phyloP scores from a whole-genome alignment of 1,140 invertebrate species.

The Kradibia gibbosae region DNA sequence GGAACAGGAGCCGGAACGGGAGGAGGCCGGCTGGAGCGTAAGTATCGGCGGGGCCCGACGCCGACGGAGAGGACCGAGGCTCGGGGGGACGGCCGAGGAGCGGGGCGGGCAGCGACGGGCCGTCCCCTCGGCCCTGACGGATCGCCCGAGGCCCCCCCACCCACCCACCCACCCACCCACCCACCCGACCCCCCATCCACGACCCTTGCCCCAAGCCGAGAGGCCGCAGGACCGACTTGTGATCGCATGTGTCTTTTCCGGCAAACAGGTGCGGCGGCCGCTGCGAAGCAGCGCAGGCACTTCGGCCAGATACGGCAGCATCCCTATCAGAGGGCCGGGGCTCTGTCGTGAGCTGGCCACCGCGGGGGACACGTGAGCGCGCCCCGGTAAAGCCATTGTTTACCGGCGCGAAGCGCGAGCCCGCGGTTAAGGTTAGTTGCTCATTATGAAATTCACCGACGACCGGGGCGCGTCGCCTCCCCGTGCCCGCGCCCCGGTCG shows the following conservation, averaged over 20 bases:
- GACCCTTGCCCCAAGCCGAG: background rate
- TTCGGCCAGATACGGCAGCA: conserved; percentile 90
- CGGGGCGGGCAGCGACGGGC: no score
- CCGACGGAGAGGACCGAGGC: no score
- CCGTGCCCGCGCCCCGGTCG: background rate
- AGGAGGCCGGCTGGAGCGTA: no score
- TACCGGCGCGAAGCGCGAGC: conserved; percentile 38
- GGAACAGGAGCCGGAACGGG: background rate
- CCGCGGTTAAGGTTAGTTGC: conserved; percentile 70
- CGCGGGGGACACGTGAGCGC: conserved; percentile 60
- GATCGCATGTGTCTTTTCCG: conserved; percentile 51
- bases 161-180: background rate
- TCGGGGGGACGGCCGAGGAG: no score
- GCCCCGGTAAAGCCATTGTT: conserved; percentile 52
- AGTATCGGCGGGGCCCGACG: no score
- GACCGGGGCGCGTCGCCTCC: background rate
- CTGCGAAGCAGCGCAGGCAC: conserved; percentile 83
- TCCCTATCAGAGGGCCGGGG: conserved; percentile 93
- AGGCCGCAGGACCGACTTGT: no score
- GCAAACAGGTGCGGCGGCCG: conserved; percentile 80
- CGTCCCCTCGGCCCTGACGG: no score
- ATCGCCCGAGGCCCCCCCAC: no score
- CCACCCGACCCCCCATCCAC: no score
- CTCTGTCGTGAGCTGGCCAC: conserved; percentile 78
- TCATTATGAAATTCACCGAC: conserved; percentile 18